Percentiles rank a stretch among this genome's conserved stretches.
Conservation (phyloP, 1,140 invertebrate genomes). For the Bombus balteatus region DNA sequence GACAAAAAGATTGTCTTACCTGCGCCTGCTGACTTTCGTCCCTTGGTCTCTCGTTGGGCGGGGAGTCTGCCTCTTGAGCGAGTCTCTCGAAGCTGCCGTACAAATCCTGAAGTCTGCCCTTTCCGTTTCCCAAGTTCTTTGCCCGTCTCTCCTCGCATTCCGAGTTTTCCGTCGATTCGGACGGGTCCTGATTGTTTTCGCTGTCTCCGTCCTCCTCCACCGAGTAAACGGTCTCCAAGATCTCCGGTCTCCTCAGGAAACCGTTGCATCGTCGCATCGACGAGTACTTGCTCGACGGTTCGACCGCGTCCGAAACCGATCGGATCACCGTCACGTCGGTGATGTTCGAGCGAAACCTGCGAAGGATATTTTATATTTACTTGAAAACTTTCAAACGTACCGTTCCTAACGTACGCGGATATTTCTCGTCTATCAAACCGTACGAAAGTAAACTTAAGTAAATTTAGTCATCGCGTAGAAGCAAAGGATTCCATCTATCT, state of each 20-base stretch:
- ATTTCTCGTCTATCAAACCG: no score
- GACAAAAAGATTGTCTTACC: conserved; percentile 51
- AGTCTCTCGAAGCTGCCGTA: conserved; percentile 82
- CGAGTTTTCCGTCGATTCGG: conserved; percentile 73
- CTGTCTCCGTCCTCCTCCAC: conserved; percentile 91
- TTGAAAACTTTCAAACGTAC: no score
- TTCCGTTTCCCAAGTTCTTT: conserved; percentile 70
- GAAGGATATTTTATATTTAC: background rate
- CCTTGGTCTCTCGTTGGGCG: conserved; percentile 72
- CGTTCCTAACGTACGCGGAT: no score
- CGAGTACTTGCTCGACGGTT: conserved; percentile 89
- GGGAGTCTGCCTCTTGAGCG: conserved; percentile 74
- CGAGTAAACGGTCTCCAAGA: conserved; percentile 93
- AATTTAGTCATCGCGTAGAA: no score
- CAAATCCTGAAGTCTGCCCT: conserved; percentile 78
- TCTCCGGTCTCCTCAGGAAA: conserved; percentile 89
- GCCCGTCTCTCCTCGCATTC: conserved; percentile 73
- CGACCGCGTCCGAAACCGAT: conserved; percentile 91
- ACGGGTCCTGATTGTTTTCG: conserved; percentile 84
- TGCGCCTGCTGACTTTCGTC: conserved; percentile 81
- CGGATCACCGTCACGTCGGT: conserved; percentile 88
- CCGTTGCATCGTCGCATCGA: conserved; percentile 88
- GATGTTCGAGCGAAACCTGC: conserved; percentile 80
- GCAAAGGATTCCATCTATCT: no score
- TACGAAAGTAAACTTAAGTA: no score